A percentile compares a stretch with the other conserved stretches of the same genome.
These are phyloP conservation scores for Drosophila ananassae DNA, from an alignment of 1,140 invertebrate species.

Conservation along the genomic window DNA sequence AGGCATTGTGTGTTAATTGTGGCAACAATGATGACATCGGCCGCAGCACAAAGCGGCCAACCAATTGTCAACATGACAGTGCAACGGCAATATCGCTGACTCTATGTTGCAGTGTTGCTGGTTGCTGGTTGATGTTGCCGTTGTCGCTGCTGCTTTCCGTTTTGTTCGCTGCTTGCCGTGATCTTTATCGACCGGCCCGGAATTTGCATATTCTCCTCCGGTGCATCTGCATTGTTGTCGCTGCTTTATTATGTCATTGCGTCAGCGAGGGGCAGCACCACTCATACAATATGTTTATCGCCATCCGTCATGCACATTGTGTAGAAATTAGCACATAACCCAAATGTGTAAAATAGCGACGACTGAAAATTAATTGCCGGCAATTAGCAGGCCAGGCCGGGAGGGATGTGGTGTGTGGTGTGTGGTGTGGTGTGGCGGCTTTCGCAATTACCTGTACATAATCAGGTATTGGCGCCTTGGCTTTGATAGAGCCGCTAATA, in stretches of 20 bases:
- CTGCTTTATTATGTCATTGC: constrained; percentile 80
- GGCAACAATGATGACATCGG: constrained; percentile 62
- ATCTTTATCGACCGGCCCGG: constrained; percentile 68
- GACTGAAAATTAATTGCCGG: constrained; percentile 72
- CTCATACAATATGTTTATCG: constrained; percentile 58
- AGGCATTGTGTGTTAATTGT: constrained; percentile 78
- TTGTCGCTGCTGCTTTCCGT: constrained; percentile 41
- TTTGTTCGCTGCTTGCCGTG: constrained; percentile 63
- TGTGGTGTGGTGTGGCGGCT: background rate
- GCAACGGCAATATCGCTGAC: constrained; percentile 11
- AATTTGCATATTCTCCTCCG: constrained; percentile 74
- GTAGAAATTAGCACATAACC: constrained; percentile 80
- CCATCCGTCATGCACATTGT: constrained; percentile 81
- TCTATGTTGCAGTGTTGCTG: too few relatives aligned
- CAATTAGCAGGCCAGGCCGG: constrained; percentile 45
- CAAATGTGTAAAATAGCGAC: constrained; percentile 76
- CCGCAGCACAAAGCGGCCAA: constrained; percentile 63
- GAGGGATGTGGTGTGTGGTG: background rate
- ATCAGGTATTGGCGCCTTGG: constrained; percentile 50
- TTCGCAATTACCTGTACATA: constrained; percentile 43
- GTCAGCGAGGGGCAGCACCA: constrained; percentile 37
- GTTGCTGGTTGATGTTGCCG: constrained; percentile 12
- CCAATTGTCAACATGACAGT: constrained; percentile 81
- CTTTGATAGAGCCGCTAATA: constrained; percentile 60
- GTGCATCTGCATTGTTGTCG: constrained; percentile 51